A percentile compares a stretch with the other conserved stretches of the same genome.
Evolutionary conservation across 2,113 vertebrate species (phyloP).

Genomic region (Coturnix japonica): DNA sequence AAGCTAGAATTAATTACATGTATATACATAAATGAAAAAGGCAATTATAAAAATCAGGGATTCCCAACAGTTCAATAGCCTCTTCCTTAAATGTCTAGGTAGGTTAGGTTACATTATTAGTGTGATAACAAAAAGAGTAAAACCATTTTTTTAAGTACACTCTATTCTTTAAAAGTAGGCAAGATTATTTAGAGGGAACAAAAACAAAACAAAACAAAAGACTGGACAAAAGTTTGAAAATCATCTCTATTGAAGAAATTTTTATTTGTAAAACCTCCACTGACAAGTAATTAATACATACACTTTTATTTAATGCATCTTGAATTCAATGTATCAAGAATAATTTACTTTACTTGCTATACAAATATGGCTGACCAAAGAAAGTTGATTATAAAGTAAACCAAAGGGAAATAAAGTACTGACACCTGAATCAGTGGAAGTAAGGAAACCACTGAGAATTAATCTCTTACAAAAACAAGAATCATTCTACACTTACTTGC

Average conservation of each 20-base stretch:
- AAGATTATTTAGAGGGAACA: background rate
- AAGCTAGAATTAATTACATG: slow-evolving; percentile 1
- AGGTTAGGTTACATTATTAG: background rate
- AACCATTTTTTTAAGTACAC: background rate
- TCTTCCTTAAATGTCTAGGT: background rate
- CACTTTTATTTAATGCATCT: background rate
- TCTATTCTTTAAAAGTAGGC: background rate
- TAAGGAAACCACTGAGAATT: background rate
- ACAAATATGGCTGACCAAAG: background rate
- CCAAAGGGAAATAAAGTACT: background rate
- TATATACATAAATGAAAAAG: background rate
- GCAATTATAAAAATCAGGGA: background rate
- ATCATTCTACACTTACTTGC: background rate
- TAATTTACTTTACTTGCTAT: background rate
- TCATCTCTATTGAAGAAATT: slow-evolving; percentile 22
- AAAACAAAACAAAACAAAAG: background rate
- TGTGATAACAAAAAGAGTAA: background rate
- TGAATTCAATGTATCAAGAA: background rate
- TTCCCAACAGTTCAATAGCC: rapidly evolving
- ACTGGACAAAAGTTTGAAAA: background rate
- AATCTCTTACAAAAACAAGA: background rate
- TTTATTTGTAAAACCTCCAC: slow-evolving; percentile 30
- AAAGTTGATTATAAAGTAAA: slow-evolving; percentile 6
- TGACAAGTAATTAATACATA: background rate
- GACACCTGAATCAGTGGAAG: background rate